Evolutionary conservation across 2,888 invertebrate species (phyloP).

Genomic region (Syritta pipiens): DNA sequence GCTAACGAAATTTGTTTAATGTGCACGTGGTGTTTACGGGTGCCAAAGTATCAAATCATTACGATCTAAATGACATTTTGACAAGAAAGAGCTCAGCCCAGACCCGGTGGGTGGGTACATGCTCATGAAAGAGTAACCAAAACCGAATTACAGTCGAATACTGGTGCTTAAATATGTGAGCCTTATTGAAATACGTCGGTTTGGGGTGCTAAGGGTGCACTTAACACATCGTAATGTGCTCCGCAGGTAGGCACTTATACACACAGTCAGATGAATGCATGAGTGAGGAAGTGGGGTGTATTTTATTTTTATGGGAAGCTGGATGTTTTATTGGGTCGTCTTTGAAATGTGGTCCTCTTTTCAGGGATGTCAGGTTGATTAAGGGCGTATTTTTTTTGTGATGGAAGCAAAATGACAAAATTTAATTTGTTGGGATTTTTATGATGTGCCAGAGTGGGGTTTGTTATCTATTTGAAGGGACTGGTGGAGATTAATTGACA

Average conservation of each 20-base stretch:
- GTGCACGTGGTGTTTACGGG: conserved; percentile 64
- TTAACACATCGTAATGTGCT: conserved; percentile 51
- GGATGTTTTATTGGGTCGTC: conserved; percentile 35
- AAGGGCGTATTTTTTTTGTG: conserved; percentile 9
- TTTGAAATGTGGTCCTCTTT: conserved; percentile 19
- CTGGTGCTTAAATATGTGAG: conserved; percentile 28
- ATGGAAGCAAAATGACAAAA: conserved; percentile 22
- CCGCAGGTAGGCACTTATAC: conserved; percentile 13
- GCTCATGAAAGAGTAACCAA: conserved; percentile 70
- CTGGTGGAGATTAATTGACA: too few species aligned
- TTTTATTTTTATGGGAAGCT: conserved; percentile 8
- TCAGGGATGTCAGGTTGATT: conserved; percentile 23
- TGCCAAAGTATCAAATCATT: conserved; percentile 78
- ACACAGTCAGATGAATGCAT: background rate
- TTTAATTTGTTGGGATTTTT: conserved; percentile 20
- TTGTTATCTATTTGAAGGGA: too few species aligned
- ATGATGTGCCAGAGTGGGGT: too few species aligned
- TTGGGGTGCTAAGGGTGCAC: conserved; percentile 10
- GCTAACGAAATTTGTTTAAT: conserved; percentile 63
- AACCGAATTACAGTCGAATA: conserved; percentile 52
- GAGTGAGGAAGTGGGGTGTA: conserved; percentile 12
- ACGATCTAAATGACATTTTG: conserved; percentile 80
- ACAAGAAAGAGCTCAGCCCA: conserved; percentile 76
- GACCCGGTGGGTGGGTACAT: conserved; percentile 28
- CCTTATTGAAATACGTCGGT: background rate